Conservation (phyloP, 2,113 vertebrate genomes). For the Silurus glanis region DNA sequence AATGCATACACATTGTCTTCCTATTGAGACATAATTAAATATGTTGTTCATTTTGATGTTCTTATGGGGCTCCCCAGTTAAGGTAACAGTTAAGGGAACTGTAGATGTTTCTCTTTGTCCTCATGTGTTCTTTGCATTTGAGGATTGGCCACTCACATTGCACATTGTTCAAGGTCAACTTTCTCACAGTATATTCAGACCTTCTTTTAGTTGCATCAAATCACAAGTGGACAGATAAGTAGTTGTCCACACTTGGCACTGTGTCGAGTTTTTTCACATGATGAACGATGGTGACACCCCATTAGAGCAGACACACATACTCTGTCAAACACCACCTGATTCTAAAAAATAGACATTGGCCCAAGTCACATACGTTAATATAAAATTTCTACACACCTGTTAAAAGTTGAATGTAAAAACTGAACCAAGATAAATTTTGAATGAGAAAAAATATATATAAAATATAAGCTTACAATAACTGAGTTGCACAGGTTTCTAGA, state of each 20-base stretch:
- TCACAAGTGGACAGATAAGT: neutral
- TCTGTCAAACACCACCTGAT: neutral
- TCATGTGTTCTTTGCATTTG: neutral
- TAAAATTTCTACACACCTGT: neutral
- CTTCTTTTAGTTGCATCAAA: constrained; percentile 63
- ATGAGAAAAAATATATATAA: neutral
- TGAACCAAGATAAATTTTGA: neutral
- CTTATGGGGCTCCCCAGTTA: neutral
- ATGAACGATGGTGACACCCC: neutral
- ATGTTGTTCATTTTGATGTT: neutral
- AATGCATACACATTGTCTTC: neutral
- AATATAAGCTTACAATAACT: neutral
- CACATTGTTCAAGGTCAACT: neutral
- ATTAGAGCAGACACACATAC: neutral
- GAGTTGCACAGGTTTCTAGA: too few species aligned
- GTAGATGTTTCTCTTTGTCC: neutral
- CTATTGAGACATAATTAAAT: constrained; percentile 7
- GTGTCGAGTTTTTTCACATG: neutral
- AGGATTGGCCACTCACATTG: neutral
- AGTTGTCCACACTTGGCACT: neutral
- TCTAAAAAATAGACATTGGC: neutral
- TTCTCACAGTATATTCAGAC: neutral
- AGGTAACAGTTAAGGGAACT: neutral
- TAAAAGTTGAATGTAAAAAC: neutral
- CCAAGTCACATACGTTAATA: neutral